A percentile compares a stretch with the other conserved stretches of the same genome.
Evolutionary conservation across 23 tunicate genomes (phyloP).

Genomic region (Clavelina lepadiformis): DNA sequence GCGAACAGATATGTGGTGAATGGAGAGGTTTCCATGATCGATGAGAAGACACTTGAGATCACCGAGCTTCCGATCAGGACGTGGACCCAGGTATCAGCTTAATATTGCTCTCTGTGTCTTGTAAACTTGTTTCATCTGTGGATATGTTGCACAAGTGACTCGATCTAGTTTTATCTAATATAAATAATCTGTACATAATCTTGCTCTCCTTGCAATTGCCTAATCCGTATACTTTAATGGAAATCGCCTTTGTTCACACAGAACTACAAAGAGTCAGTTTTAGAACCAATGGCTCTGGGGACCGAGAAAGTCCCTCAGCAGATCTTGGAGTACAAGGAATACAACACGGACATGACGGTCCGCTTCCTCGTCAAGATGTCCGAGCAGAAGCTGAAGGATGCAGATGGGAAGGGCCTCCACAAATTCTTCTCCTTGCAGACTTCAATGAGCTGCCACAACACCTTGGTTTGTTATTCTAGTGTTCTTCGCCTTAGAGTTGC

Average conservation of each 20-base stretch:
- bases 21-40: constrained; percentile 59
- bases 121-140: no score
- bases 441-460: constrained; percentile 43
- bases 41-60: constrained; percentile 70
- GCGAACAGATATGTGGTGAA: constrained; percentile 47
- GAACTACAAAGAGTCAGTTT: constrained; percentile 69
- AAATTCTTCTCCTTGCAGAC: constrained; percentile 70
- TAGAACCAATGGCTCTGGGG: constrained; percentile 72
- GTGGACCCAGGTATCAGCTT: constrained; percentile 85
- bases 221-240: no score
- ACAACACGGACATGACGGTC: constrained; percentile 84
- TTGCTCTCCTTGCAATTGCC: no score
- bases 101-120: background rate
- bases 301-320: constrained; percentile 61
- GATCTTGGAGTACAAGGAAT: constrained; percentile 72
- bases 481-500: no score
- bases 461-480: constrained; percentile 45
- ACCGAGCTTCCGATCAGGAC: constrained; percentile 89
- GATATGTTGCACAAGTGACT: no score
- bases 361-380: constrained; percentile 74
- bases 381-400: constrained; percentile 41
- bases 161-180: no score
- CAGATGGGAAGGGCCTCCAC: constrained; percentile 62
- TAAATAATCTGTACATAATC: no score
- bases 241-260: no score